These are phyloP conservation scores for Muntiacus muntjak DNA, from an alignment of 2,113 vertebrate species.

Conservation along the genomic window DNA sequence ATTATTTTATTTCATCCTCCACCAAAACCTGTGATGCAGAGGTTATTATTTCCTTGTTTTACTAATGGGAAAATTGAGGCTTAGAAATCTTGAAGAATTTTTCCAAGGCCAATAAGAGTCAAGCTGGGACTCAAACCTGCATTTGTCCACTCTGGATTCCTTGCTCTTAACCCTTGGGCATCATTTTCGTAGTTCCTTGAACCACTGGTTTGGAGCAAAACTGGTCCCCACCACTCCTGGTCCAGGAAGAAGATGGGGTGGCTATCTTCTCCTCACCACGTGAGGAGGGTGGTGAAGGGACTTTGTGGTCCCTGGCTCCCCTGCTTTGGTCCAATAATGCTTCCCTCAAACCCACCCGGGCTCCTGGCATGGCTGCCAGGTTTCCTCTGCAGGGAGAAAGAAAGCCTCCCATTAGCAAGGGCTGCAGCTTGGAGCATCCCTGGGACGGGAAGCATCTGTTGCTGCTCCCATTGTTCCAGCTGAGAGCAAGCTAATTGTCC, in stretches of 20 bases:
- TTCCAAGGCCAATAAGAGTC: background rate
- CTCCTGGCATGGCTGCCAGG: conserved; percentile 42
- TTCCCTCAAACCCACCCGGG: background rate
- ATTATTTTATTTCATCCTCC: background rate
- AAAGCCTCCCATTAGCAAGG: conserved; percentile 62
- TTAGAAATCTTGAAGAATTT: background rate
- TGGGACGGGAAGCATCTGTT: conserved; percentile 76
- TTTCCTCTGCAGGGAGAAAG: conserved; percentile 52
- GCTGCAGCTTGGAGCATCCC: conserved; percentile 60
- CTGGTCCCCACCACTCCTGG: background rate
- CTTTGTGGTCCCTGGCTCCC: background rate
- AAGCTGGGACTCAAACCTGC: background rate
- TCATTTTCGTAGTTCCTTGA: background rate
- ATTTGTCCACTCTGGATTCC: background rate
- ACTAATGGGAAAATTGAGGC: background rate
- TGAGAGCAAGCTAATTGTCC: conserved; percentile 74
- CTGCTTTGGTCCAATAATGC: background rate
- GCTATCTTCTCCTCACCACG: background rate
- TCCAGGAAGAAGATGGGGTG: background rate
- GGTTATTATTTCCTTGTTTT: background rate
- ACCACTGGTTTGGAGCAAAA: background rate
- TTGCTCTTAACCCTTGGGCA: background rate
- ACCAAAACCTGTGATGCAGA: background rate
- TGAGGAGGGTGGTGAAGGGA: background rate
- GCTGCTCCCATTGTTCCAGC: conserved; percentile 72